Evolutionary conservation across 1,140 invertebrate species (phyloP).

Genomic region (Trachelipus rathkii): DNA sequence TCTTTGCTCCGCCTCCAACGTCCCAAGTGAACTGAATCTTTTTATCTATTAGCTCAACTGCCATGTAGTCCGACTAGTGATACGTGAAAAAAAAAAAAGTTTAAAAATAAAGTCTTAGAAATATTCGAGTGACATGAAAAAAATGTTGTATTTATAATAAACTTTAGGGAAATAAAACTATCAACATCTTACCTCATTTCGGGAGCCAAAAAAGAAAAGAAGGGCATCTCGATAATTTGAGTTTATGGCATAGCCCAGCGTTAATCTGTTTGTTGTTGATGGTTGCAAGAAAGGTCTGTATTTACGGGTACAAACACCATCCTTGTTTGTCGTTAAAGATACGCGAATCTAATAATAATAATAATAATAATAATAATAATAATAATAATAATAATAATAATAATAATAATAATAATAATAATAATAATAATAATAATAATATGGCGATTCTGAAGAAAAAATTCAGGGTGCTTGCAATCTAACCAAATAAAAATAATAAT

Average conservation of each 20-base stretch:
- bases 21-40: conserved; percentile 72
- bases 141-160: too few relatives aligned
- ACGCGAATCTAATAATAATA: conserved; percentile 65
- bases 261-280: conserved; percentile 65
- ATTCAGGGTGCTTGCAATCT: too few relatives aligned
- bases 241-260: conserved; percentile 61
- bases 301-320: conserved; percentile 63
- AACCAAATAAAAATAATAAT: too few relatives aligned
- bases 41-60: conserved; percentile 71
- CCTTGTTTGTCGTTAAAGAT: conserved; percentile 59
- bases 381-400: too few relatives aligned
- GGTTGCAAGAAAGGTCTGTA: conserved; percentile 63
- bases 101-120: too few relatives aligned
- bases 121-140: too few relatives aligned
- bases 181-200: conserved; percentile 20
- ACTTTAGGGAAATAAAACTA: too few relatives aligned
- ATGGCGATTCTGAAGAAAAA: too few relatives aligned
- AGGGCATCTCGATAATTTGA: neutral
- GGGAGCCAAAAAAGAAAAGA: neutral
- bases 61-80: conserved; percentile 62
- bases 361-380: too few relatives aligned
- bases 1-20: conserved; percentile 63
- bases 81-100: too few relatives aligned
- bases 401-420: too few relatives aligned
- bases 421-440: too few relatives aligned